A percentile compares a stretch with the other conserved stretches of the same genome.
These are phyloP conservation scores for Bombus polaris DNA, from an alignment of 1,140 invertebrate species.

Conservation along the genomic window DNA sequence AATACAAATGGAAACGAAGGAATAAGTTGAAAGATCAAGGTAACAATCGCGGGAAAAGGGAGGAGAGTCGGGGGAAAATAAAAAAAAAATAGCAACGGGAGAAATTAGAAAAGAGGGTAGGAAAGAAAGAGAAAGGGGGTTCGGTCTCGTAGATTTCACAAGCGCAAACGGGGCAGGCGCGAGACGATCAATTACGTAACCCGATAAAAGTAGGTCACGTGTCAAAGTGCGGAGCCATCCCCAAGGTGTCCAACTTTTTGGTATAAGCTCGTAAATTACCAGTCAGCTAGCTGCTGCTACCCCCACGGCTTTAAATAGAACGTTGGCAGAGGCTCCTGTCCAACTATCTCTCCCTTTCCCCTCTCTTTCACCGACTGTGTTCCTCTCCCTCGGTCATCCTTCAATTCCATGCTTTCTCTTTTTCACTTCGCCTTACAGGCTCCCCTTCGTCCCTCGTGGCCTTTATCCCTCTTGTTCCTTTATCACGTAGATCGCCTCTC, in stretches of 20 bases:
- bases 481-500: constrained; percentile 46
- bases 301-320: constrained; percentile 79
- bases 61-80: background rate
- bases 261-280: constrained; percentile 81
- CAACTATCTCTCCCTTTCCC: constrained; percentile 51
- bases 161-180: constrained; percentile 58
- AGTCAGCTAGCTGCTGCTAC: constrained; percentile 61
- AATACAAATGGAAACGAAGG: background rate
- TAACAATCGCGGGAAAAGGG: background rate
- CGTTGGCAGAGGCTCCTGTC: constrained; percentile 77
- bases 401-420: constrained; percentile 14
- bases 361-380: constrained; percentile 24
- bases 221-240: constrained; percentile 80
- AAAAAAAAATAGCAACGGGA: constrained; percentile 1
- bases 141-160: constrained; percentile 37
- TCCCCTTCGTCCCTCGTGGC: constrained; percentile 38
- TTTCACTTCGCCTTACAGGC: constrained; percentile 22
- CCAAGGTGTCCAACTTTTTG: constrained; percentile 80
- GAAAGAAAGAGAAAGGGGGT: constrained; percentile 34
- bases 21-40: background rate
- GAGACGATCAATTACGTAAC: constrained; percentile 79
- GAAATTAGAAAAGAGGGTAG: constrained; percentile 15
- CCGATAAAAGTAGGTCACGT: constrained; percentile 80
- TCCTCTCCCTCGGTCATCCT: constrained; percentile 13
- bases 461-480: constrained; percentile 26